Percentiles rank a stretch among this genome's conserved stretches.
Evolutionary conservation across 2,888 invertebrate species (phyloP).

Genomic region (Tenthredo distinguenda): DNA sequence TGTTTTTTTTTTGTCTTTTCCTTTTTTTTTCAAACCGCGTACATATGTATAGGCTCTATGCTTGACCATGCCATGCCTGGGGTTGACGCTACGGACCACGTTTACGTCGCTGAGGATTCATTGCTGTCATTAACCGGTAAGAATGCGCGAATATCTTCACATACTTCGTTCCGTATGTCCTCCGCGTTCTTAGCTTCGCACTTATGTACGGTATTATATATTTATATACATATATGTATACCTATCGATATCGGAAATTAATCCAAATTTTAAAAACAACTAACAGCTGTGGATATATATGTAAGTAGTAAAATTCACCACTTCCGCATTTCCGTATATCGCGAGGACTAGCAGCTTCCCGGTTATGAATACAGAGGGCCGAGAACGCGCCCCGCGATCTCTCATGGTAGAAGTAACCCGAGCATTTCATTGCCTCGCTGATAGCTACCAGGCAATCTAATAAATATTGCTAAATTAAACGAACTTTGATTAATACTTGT

Average conservation of each 20-base stretch:
- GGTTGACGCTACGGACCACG: slow-evolving; percentile 28
- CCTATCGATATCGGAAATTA: neutral
- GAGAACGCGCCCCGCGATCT: neutral
- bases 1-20: neutral
- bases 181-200: neutral
- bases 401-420: neutral
- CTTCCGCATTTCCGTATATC: neutral
- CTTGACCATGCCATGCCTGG: neutral
- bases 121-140: slow-evolving; percentile 47
- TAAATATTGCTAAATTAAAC: neutral
- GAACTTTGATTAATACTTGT: neutral
- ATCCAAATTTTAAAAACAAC: too few species aligned
- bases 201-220: neutral
- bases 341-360: neutral
- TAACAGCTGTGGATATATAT: too few species aligned
- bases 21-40: neutral
- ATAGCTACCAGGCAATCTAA: neutral
- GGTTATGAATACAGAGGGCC: neutral
- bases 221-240: neutral
- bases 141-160: slow-evolving; percentile 38
- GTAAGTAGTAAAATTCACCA: neutral
- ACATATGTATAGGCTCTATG: neutral
- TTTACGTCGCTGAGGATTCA: slow-evolving; percentile 40
- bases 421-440: neutral
- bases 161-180: neutral